These are phyloP conservation scores for Urophycis tenuis DNA, from an alignment of 2,797 vertebrate genomes.

Conservation along the genomic window DNA sequence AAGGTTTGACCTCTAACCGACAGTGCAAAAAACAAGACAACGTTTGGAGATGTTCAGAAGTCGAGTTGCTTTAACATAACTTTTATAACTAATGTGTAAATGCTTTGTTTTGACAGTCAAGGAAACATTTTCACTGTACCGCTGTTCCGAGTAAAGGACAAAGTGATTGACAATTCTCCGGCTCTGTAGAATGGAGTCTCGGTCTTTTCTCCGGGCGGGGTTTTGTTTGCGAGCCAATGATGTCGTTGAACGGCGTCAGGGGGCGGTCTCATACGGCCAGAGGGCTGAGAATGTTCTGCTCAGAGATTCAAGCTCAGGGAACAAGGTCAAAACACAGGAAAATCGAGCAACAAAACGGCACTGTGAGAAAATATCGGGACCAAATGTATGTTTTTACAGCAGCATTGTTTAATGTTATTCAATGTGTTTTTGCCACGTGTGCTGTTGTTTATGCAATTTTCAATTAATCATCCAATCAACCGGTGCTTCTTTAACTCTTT, in stretches of 20 bases:
- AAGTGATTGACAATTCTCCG: conserved; percentile 48
- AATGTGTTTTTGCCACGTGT: neutral
- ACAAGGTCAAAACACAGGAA: conserved; percentile 72
- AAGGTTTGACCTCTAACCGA: neutral
- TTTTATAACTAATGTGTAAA: neutral
- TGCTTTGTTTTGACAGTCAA: conserved; percentile 28
- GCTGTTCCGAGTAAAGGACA: conserved; percentile 63
- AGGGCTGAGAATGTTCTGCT: conserved; percentile 4
- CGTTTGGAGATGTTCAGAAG: neutral
- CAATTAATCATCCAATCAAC: neutral
- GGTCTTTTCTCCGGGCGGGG: conserved; percentile 2
- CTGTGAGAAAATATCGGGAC: neutral
- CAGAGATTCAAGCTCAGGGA: conserved; percentile 41
- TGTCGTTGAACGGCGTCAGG: conserved; percentile 27
- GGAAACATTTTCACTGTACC: conserved; percentile 43
- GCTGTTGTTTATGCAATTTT: neutral
- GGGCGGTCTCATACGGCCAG: conserved; percentile 9
- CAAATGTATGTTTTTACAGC: neutral
- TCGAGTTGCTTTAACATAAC: neutral
- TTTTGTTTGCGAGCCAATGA: neutral
- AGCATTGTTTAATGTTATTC: neutral
- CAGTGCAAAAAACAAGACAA: neutral
- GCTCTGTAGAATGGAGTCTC: neutral
- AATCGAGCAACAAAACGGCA: conserved; percentile 16
- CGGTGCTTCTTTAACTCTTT: neutral